Percentiles rank a stretch among this genome's conserved stretches.
phyloP scores from a whole-genome alignment of 2,113 vertebrate species.

The Anseranas semipalmata region DNA sequence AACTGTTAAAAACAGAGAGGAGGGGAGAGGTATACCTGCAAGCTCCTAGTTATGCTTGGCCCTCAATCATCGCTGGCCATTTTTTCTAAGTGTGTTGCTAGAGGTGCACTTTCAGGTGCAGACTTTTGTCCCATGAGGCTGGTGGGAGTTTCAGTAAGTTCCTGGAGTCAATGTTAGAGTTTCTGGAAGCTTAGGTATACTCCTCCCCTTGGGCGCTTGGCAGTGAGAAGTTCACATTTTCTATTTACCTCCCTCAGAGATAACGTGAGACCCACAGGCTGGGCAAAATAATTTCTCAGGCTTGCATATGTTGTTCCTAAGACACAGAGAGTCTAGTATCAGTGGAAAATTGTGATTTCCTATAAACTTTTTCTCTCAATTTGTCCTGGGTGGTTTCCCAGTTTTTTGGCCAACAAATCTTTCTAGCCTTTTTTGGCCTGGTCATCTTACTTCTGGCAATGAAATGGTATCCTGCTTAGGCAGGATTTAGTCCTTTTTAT shows the following conservation, averaged over 20 bases:
- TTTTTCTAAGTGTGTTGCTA: background rate
- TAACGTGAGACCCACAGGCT: background rate
- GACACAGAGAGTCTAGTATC: background rate
- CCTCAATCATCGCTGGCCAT: background rate
- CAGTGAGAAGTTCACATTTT: background rate
- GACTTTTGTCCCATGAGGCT: background rate
- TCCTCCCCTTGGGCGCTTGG: background rate
- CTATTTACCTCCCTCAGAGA: background rate
- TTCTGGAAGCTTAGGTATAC: background rate
- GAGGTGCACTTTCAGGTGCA: background rate
- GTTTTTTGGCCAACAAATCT: background rate
- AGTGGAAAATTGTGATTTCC: background rate
- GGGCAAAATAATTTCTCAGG: background rate
- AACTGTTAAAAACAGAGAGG: background rate
- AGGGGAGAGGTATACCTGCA: background rate
- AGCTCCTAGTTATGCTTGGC: background rate
- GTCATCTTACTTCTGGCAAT: background rate
- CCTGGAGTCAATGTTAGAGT: background rate
- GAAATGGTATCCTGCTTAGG: background rate
- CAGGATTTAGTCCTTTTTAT: background rate
- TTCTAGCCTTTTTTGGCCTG: background rate
- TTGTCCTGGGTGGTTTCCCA: background rate
- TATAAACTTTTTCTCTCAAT: background rate
- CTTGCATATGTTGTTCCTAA: background rate
- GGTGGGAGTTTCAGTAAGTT: background rate